Evolutionary conservation across 2,797 vertebrate species (phyloP), one percentile per base, ranked within the genome.

Genomic region (Petrocephalus schoutedeni): DNA sequence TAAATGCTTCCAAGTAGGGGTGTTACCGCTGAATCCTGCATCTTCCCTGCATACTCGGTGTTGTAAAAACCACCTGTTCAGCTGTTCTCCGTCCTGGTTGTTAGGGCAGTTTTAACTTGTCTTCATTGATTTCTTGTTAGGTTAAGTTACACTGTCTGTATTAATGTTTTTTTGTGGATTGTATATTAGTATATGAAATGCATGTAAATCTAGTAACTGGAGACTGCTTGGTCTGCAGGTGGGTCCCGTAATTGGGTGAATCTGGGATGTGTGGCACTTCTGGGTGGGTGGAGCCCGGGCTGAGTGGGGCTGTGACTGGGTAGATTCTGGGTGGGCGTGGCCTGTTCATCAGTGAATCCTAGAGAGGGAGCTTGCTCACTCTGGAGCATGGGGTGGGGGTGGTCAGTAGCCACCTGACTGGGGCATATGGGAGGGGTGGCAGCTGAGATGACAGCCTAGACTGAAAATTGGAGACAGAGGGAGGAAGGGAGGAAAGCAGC

Each of bases 1-100:
- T 56, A 53, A 51, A 84, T 84, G 82, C 82, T 84, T 84, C 53
- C 82, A 84, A 53, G 49, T 83, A 53, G 82, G 82, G 21, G 49
- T 57, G 49, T 36, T 57, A 58, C 84, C 7, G 12, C 23, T 58
- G 23, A 8, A 32, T 57, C 14, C 51, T 32, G 23, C 84, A 23
- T 21, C 14, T 32, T n/a, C 53, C 10, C 84, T 85, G 28, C 21
- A 16, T 36, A 53, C 77, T 53, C 49, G 51, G 49, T 83, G 77
- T 41, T 85, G 14, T 85, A 53, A 83, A 83, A 57, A 58, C 23
- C 53, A 54, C 21, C 84, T 36, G 54, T 58, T 58, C 54, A 36
- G 84, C 84, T 53, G 51, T 9, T 5, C 4, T 57, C 14, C 14
- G 2, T 14, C 32, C 4, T 36, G 23, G 53, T 58, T 2, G 1